These are phyloP conservation scores for Drosophila merina DNA, from an alignment of 2,888 invertebrate species.

Conservation along the genomic window DNA sequence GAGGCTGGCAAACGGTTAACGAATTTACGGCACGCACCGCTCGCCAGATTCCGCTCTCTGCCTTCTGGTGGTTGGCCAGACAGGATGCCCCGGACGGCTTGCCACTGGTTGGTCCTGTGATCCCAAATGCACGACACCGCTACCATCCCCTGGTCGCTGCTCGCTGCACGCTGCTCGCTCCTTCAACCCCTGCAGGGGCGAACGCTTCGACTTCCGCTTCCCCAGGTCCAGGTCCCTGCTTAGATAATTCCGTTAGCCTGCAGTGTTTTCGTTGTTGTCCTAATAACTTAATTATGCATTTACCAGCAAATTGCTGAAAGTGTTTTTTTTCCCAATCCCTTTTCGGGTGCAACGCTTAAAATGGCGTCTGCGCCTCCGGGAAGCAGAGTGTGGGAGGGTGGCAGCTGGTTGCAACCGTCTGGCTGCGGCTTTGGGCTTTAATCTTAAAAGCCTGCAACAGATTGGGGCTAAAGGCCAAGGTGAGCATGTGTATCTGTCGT, in stretches of 20 bases:
- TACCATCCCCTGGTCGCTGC: constrained; percentile 16
- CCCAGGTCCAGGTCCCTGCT: constrained; percentile 39
- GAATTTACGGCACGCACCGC: constrained; percentile 66
- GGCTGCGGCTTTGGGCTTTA: constrained; percentile 24
- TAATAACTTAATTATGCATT: constrained; percentile 74
- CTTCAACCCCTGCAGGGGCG: constrained; percentile 13
- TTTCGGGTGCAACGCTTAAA: constrained; percentile 51
- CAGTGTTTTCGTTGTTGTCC: constrained; percentile 43
- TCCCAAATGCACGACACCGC: not conserved
- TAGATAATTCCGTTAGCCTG: constrained; percentile 72
- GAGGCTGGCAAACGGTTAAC: constrained; percentile 41
- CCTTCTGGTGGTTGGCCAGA: constrained; percentile 75
- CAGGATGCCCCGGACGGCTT: constrained; percentile 53
- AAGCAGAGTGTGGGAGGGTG: not conserved
- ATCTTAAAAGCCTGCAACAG: constrained; percentile 50
- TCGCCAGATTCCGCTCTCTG: constrained; percentile 21
- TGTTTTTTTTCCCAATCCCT: constrained; percentile 43
- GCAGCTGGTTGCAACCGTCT: constrained; percentile 13
- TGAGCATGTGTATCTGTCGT: constrained; percentile 16
- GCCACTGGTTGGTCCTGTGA: constrained; percentile 45
- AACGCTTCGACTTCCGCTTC: constrained; percentile 33
- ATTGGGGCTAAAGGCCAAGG: constrained; percentile 15
- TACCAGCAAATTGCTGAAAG: constrained; percentile 62
- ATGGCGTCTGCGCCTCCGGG: constrained; percentile 50
- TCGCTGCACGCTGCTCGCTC: constrained; percentile 7